Conservation (phyloP, 2,888 invertebrate species). For the Orthosia gothica region DNA sequence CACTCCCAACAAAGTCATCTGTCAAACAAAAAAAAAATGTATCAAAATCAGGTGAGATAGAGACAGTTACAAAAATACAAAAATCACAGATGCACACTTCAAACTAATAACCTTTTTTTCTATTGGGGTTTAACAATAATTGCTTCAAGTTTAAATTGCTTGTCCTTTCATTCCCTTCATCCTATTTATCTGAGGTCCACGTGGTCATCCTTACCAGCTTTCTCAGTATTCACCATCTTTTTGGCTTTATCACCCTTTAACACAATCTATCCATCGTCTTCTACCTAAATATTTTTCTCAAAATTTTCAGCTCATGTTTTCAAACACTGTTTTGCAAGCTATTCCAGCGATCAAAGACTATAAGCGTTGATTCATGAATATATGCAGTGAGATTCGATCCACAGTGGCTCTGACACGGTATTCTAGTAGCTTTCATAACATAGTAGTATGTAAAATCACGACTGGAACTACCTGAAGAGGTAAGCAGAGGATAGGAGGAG, state of each 20-base stretch:
- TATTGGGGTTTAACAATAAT: too few species aligned
- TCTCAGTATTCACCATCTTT: too few species aligned
- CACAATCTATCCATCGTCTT: background rate
- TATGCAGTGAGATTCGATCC: constrained; percentile 40
- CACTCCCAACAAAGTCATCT: too few species aligned
- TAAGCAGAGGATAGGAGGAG: background rate
- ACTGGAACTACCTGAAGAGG: background rate
- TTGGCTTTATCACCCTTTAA: background rate
- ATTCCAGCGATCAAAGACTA: constrained; percentile 46
- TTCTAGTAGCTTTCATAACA: constrained; percentile 16
- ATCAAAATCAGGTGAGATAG: too few species aligned
- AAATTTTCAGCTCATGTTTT: constrained; percentile 2
- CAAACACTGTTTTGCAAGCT: constrained; percentile 19
- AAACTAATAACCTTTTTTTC: too few species aligned
- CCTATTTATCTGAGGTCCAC: too few species aligned
- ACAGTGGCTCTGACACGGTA: constrained; percentile 10
- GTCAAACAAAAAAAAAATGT: too few species aligned
- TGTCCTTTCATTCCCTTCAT: too few species aligned
- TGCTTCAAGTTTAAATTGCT: too few species aligned
- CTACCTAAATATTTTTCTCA: background rate
- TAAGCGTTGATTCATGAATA: constrained; percentile 53
- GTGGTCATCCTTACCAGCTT: too few species aligned
- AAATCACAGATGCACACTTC: too few species aligned
- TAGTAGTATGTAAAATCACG: background rate
- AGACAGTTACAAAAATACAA: too few species aligned